Evolutionary conservation across 2,113 vertebrate genomes (phyloP), one percentile per base, ranked within the genome.

Genomic region (Edolisoma coerulescens): DNA sequence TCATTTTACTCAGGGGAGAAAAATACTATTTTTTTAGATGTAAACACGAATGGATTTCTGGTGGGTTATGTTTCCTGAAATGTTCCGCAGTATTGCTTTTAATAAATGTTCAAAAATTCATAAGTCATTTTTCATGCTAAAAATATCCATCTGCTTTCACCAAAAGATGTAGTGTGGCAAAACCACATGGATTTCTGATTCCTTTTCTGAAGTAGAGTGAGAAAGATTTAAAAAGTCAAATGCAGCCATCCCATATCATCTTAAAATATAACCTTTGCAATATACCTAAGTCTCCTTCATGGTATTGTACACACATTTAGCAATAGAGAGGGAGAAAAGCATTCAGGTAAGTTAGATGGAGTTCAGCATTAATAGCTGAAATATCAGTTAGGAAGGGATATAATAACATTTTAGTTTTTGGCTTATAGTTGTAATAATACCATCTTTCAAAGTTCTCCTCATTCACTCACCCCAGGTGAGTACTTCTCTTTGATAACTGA

Each of bases 51-150:
- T 91, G 89, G 23, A 69, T 84, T 84, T 90, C 70, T 78, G 54
- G 87, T 85, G 42, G 71, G 37, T 94, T 93, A 7, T 84, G 54
- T 90, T 96, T 92, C 71, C 82, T 88, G 80, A 86, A 88, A 65
- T 86, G 41, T 73, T 81, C 61, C 0, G 1, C 42, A 67, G 15
- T 77, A 53, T 50, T 73, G 78, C 87, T 96, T 95, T 95, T 94
- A 95, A 96, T 95, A 94, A 86, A 81, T 79, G 49, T 76, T 95
- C 92, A 88, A 96, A 96, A 93, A 91, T 88, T 90, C 41, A 3
- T 68, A 87, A 92, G 75, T 82, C 2, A 1, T 93, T 93, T 84
- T 85, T 95, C 56, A 52, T 37, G 42, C 71, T 94, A 87, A 93
- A 90, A 95, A 81, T 91, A 60, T 27, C 44, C 8, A 6, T 74